Conservation (phyloP, 2,113 vertebrate genomes). For the Neolamprologus hecqui region DNA sequence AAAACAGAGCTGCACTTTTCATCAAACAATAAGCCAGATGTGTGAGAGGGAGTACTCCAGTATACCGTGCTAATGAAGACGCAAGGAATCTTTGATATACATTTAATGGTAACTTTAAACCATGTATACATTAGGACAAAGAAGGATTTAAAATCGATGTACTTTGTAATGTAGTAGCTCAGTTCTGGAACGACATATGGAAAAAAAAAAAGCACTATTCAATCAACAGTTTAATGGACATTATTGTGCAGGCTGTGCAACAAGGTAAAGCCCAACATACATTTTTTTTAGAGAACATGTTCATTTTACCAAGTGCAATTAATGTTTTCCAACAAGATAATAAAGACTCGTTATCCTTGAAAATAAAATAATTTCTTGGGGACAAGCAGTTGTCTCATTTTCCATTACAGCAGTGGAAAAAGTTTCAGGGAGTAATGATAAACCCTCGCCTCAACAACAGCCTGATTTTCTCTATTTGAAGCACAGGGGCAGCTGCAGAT, state of each 20-base stretch:
- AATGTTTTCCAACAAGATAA: not conserved
- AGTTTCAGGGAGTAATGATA: slow-evolving; percentile 32
- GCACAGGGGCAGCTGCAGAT: slow-evolving; percentile 65
- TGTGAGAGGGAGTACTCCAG: slow-evolving; percentile 14
- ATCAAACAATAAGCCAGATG: slow-evolving; percentile 46
- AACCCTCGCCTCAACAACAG: slow-evolving; percentile 52
- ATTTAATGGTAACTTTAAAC: not conserved
- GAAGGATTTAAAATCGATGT: not conserved
- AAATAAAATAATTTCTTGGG: slow-evolving; percentile 4
- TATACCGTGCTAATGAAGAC: slow-evolving; percentile 26
- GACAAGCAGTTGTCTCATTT: slow-evolving; percentile 33
- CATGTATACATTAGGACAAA: not conserved
- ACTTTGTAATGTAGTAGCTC: not conserved
- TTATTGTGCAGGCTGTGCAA: not conserved
- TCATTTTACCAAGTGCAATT: not conserved
- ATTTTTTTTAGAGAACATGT: not conserved
- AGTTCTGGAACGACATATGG: not conserved
- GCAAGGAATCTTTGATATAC: not conserved
- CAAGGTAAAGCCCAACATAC: not conserved
- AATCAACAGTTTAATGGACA: not conserved
- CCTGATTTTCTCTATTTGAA: slow-evolving; percentile 60
- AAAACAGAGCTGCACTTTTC: slow-evolving; percentile 29
- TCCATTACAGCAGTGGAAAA: slow-evolving; percentile 47
- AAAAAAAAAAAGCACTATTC: not conserved
- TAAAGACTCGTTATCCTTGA: not conserved